A percentile compares a stretch with the other conserved stretches of the same genome.
Conservation (phyloP, 2,888 invertebrate genomes). For the Machimus rusticus region DNA sequence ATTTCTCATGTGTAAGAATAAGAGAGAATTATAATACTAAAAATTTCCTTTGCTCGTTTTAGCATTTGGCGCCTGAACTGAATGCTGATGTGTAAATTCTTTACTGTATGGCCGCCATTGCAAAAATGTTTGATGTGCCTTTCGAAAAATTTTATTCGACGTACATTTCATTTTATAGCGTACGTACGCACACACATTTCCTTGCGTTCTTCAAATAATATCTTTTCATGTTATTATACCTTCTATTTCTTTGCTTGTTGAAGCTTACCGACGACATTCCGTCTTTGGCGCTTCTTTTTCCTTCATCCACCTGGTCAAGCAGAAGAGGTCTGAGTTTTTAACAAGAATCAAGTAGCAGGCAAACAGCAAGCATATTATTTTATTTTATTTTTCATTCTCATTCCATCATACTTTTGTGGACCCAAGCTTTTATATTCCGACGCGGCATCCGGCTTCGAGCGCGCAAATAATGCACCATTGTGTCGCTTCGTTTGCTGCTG, state of each 20-base stretch:
- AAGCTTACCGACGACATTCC: background rate
- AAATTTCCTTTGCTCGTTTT: background rate
- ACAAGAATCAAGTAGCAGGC: background rate
- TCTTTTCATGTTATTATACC: background rate
- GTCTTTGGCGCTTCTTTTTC: background rate
- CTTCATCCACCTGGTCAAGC: background rate
- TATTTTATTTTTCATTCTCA: background rate
- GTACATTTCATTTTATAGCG: background rate
- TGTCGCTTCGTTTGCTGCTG: background rate
- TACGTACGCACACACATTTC: background rate
- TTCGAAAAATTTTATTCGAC: background rate
- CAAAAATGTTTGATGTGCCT: background rate
- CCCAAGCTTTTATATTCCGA: background rate
- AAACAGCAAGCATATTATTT: background rate
- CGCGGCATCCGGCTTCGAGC: background rate
- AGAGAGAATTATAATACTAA: background rate
- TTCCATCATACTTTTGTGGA: background rate
- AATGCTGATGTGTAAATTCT: background rate
- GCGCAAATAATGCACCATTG: background rate
- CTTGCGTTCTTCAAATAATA: background rate
- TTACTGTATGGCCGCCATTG: slow-evolving; percentile 16
- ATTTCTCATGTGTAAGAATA: background rate
- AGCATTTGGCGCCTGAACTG: background rate
- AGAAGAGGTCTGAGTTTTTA: background rate
- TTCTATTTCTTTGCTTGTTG: background rate